A percentile compares a stretch with the other conserved stretches of the same genome.
Conservation (phyloP, 2,888 invertebrate genomes). For the Nomada lathburiana region DNA sequence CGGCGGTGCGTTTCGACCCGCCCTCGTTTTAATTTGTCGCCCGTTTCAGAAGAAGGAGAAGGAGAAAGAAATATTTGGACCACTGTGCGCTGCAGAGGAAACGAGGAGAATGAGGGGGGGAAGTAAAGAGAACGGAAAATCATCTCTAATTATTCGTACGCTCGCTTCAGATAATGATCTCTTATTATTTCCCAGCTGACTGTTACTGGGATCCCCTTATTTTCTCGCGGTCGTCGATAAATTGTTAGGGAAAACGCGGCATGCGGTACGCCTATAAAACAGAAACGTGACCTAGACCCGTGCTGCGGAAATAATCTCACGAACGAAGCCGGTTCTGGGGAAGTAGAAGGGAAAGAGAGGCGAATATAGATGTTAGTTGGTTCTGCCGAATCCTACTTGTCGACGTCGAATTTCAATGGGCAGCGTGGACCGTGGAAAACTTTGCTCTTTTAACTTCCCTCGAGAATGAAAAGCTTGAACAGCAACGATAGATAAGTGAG, state of each 20-base stretch:
- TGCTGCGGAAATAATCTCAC: conserved; percentile 56
- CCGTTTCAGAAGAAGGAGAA: background rate
- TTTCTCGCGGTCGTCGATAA: conserved; percentile 46
- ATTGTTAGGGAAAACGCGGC: conserved; percentile 37
- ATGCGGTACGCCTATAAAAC: conserved; percentile 53
- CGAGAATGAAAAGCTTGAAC: conserved; percentile 29
- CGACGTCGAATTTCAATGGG: conserved; percentile 60
- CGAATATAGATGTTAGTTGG: conserved; percentile 14
- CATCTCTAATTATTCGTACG: background rate
- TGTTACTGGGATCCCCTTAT: background rate
- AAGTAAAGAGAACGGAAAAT: background rate
- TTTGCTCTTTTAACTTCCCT: background rate
- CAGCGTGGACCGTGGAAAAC: background rate
- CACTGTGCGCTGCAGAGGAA: background rate
- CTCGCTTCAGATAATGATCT: conserved; percentile 28
- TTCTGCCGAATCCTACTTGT: conserved; percentile 27
- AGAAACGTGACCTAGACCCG: conserved; percentile 55
- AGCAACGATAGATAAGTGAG: conserved; percentile 55
- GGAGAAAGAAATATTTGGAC: background rate
- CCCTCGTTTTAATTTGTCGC: conserved; percentile 20
- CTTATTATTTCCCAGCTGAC: conserved; percentile 25
- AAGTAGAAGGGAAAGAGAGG: conserved; percentile 36
- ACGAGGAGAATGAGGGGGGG: too few species aligned
- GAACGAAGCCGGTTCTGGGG: background rate
- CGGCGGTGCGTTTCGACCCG: background rate